These are phyloP conservation scores for Zeugodacus cucurbitae DNA, from an alignment of 1,140 invertebrate genomes.

Conservation along the genomic window DNA sequence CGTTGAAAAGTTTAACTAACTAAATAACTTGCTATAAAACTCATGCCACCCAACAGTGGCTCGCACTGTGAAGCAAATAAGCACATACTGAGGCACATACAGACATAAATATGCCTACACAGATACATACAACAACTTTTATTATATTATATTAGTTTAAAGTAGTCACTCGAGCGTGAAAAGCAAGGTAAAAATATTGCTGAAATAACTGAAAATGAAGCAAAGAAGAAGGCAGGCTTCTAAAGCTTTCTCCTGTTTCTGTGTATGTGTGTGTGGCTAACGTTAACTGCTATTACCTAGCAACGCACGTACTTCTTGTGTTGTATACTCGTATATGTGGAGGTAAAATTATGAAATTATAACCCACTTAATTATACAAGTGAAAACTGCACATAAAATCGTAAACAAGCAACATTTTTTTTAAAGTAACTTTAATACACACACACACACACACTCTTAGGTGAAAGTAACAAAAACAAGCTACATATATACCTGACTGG, in stretches of 20 bases:
- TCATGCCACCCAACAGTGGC: neutral
- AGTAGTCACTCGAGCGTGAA: neutral
- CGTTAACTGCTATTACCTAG: neutral
- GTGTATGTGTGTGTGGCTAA: neutral
- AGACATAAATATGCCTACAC: neutral
- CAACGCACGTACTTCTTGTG: neutral
- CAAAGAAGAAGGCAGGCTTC: neutral
- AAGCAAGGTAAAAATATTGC: neutral
- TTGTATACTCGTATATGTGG: neutral
- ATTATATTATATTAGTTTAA: neutral
- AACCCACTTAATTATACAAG: slow-evolving; percentile 26
- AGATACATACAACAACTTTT: neutral
- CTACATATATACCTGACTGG: neutral
- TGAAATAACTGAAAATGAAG: slow-evolving; percentile 16
- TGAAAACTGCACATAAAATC: neutral
- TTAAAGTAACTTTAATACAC: neutral
- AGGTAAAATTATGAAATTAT: slow-evolving; percentile 35
- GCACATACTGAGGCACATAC: neutral
- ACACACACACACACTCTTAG: neutral
- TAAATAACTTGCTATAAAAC: neutral
- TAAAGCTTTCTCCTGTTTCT: neutral
- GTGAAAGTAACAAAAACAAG: neutral
- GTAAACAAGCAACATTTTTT: neutral
- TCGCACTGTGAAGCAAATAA: neutral
- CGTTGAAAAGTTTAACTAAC: neutral